A percentile compares a stretch with the other conserved stretches of the same genome.
Evolutionary conservation across 2,797 vertebrate genomes (phyloP).

Genomic region (Menidia menidia): DNA sequence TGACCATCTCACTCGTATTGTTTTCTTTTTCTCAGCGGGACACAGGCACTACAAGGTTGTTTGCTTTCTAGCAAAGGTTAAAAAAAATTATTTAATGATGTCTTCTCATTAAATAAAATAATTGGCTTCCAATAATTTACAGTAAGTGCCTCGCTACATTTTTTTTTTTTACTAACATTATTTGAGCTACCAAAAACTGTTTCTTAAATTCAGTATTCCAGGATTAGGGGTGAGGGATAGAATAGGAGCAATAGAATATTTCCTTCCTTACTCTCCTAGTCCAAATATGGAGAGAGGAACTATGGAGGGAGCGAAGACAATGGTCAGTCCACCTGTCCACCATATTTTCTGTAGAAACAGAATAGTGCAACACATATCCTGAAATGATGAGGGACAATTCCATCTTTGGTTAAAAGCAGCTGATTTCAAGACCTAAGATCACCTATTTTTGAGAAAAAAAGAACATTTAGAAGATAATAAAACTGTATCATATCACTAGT

Average conservation of each 20-base stretch:
- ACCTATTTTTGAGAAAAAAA: neutral
- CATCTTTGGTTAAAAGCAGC: neutral
- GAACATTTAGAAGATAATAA: neutral
- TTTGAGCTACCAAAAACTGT: too few relatives aligned
- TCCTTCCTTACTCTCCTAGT: too few relatives aligned
- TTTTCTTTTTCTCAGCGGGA: constrained; percentile 53
- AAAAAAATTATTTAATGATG: constrained; percentile 19
- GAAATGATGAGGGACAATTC: neutral
- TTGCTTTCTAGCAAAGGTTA: constrained; percentile 54
- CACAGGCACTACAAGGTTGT: constrained; percentile 58
- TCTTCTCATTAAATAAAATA: constrained; percentile 2
- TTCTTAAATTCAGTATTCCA: too few relatives aligned
- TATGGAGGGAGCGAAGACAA: too few relatives aligned
- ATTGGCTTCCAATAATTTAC: neutral
- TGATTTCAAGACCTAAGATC: neutral
- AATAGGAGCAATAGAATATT: too few relatives aligned
- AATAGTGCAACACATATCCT: neutral
- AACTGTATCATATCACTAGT: neutral
- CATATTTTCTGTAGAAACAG: too few relatives aligned
- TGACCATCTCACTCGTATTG: constrained; percentile 55
- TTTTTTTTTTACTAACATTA: too few relatives aligned
- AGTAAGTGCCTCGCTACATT: too few relatives aligned
- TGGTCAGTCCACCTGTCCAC: too few relatives aligned
- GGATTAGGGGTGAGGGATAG: too few relatives aligned
- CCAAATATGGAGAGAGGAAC: too few relatives aligned